A percentile compares a stretch with the other conserved stretches of the same genome.
Evolutionary conservation across 1,140 invertebrate species (phyloP).

Genomic region (Drosophila nikananu): DNA sequence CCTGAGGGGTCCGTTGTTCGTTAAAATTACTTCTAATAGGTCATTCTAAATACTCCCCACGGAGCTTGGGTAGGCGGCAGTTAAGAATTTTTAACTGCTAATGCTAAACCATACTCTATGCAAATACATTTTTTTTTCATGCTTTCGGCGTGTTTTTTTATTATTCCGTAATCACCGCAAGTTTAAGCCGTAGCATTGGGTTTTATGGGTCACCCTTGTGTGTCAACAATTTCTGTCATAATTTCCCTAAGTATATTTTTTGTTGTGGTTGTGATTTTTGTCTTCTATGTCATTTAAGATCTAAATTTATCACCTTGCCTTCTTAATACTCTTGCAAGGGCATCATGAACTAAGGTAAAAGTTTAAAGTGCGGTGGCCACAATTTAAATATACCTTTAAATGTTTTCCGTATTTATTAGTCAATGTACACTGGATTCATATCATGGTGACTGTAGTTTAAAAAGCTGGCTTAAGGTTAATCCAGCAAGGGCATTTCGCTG

Average conservation of each 20-base stretch:
- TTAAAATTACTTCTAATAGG: background rate
- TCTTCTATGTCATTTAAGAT: background rate
- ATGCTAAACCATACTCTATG: background rate
- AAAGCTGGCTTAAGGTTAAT: background rate
- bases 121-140: background rate
- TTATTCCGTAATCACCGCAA: background rate
- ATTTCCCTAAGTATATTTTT: background rate
- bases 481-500: background rate
- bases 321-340: background rate
- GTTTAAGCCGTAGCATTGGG: background rate
- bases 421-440: background rate
- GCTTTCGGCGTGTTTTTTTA: background rate
- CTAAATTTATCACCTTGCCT: background rate
- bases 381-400: no score
- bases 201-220: background rate
- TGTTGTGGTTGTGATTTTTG: background rate
- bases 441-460: background rate
- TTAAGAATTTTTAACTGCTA: background rate
- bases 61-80: background rate
- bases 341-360: background rate
- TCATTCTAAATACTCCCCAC: background rate
- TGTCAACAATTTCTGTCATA: background rate
- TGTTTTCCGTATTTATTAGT: background rate
- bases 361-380: background rate
- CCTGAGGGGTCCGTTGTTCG: background rate